phyloP scores from a whole-genome alignment of 2,888 invertebrate genomes.

The Gasteruption jaculator region DNA sequence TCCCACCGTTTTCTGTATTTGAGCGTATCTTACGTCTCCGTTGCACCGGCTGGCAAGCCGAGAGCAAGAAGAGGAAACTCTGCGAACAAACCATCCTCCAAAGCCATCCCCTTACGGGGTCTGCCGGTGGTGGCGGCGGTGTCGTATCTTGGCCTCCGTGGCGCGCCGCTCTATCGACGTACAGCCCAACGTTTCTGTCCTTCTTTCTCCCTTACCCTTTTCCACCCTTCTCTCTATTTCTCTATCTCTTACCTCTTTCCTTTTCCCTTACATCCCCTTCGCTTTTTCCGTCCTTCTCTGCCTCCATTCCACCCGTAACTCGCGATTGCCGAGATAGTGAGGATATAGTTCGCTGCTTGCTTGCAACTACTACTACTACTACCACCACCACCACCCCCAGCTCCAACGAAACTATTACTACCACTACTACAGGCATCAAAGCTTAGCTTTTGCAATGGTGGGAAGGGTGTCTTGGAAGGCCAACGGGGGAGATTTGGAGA shows the following conservation, averaged over 20 bases:
- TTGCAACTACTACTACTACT: too few species aligned
- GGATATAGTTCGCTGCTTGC: slow-evolving; percentile 32
- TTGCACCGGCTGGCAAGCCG: too few species aligned
- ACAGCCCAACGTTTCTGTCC: slow-evolving; percentile 37
- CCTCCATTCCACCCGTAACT: slow-evolving; percentile 30
- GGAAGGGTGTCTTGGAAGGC: slow-evolving; percentile 9
- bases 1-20: too few species aligned
- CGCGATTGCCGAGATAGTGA: slow-evolving; percentile 40
- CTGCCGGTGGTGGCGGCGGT: slow-evolving; percentile 49
- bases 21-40: too few species aligned
- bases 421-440: too few species aligned
- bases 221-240: slow-evolving; percentile 18
- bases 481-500: slow-evolving; percentile 7
- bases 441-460: slow-evolving; percentile 4
- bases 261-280: slow-evolving; percentile 22
- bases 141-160: slow-evolving; percentile 52
- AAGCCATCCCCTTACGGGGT: slow-evolving; percentile 49
- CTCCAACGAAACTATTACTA: too few species aligned
- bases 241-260: slow-evolving; percentile 14
- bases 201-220: slow-evolving; percentile 21
- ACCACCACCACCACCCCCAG: too few species aligned
- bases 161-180: slow-evolving; percentile 53
- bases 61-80: too few species aligned
- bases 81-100: too few species aligned
- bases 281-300: slow-evolving; percentile 21